Evolutionary conservation across 64 coral and sea anemone genomes (phyloP).

Genomic region (Actinia tenebrosa): DNA sequence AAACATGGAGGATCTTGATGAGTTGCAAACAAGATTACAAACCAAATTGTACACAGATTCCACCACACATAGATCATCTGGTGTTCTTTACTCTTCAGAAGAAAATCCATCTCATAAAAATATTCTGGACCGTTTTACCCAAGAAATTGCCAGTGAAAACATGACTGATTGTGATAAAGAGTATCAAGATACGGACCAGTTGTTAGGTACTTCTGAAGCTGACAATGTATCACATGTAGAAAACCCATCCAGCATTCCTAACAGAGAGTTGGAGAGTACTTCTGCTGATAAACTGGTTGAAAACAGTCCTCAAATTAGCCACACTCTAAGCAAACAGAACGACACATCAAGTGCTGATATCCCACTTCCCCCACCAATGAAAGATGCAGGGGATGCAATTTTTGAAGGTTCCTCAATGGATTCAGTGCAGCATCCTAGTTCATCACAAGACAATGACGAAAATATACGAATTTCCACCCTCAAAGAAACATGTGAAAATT

Average conservation of each 20-base stretch:
- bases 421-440: background rate
- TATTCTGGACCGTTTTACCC: background rate
- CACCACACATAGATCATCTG: background rate
- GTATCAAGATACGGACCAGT: background rate
- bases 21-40: constrained; percentile 63
- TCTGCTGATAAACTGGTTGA: background rate
- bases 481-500: background rate
- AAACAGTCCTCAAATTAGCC: background rate
- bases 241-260: background rate
- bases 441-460: background rate
- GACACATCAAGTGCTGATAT: background rate
- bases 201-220: background rate
- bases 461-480: background rate
- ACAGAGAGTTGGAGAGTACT: background rate
- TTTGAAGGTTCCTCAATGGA: background rate
- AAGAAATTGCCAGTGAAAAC: background rate
- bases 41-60: constrained; percentile 42
- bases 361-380: background rate
- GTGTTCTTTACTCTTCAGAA: background rate
- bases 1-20: constrained; percentile 87
- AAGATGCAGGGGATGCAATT: background rate
- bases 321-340: background rate
- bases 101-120: background rate
- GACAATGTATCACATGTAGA: background rate
- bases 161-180: background rate